phyloP scores from a whole-genome alignment of 2,113 vertebrate genomes.

The Pomatostomus ruficeps region DNA sequence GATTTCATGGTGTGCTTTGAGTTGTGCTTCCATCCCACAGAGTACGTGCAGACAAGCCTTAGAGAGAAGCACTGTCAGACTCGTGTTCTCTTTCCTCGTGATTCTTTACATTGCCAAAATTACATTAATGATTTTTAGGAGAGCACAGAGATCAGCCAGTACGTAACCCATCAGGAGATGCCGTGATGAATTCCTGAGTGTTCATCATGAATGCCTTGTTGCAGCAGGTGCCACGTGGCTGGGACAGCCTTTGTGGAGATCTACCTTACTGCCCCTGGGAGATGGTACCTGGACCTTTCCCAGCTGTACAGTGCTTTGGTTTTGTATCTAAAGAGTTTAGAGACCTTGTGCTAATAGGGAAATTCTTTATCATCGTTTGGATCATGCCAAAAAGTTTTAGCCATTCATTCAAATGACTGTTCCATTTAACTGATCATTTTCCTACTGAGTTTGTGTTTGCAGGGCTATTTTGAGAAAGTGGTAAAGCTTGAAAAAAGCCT shows the following conservation, averaged over 20 bases:
- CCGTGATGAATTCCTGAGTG: neutral
- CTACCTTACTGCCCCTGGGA: neutral
- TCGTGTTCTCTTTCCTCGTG: neutral
- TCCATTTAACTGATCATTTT: neutral
- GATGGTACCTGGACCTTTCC: neutral
- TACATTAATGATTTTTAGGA: neutral
- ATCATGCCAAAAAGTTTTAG: neutral
- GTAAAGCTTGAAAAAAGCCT: neutral
- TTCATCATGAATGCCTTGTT: neutral
- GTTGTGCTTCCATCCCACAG: neutral
- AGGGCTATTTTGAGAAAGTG: neutral
- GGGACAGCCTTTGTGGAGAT: neutral
- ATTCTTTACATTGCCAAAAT: neutral
- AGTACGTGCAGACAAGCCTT: neutral
- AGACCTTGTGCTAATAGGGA: neutral
- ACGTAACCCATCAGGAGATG: neutral
- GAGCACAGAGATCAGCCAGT: neutral
- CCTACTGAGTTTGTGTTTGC: neutral
- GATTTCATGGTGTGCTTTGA: neutral
- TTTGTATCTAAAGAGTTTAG: neutral
- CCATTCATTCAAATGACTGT: neutral
- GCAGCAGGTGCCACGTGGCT: fast-evolving
- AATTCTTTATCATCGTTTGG: neutral
- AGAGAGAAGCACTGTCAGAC: neutral
- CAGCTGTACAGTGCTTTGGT: neutral